Base-by-base conservation (phyloP, 2,113 vertebrate species). In the Spermophilus dauricus region DNA sequence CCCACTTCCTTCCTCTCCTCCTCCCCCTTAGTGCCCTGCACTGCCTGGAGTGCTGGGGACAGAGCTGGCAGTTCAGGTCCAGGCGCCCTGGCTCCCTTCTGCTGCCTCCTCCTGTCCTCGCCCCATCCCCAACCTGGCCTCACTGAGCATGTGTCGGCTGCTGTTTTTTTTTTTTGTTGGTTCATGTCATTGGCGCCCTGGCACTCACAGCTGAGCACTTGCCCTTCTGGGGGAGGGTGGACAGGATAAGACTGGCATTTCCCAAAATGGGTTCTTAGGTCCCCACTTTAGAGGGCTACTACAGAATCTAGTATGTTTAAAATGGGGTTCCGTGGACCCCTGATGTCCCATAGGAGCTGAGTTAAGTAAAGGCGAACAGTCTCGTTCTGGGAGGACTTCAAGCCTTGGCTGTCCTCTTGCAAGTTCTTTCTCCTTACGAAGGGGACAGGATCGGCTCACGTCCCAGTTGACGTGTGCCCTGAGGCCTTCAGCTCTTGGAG, bases 121-220 rank as follows among this genome's bases (percentile, higher is more conserved):
- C 24, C 45, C 28, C 0, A 0, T 10, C 34, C 30, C 8, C 4
- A 3, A 26, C 8, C 2, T 4, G 0, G 1, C 8, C 32, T 26
- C 32, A 12, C 30, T 30, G 18, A 5, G 5, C 51, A 56, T 13
- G 0, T 17, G 53, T 86, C 24, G 10, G 0, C 92, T 8, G 2
- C 67, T 67, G 84, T 76, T 69, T 34, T 85, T 76, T 69, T 34
- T 85, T 61, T 61, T 24, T 16, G 17, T 67, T 63, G 34, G 8
- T 76, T 53, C n/a, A n/a, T n/a, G 20, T 1, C 12, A 0, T 42
- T 2, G 4, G 76, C 53, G 1, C 51, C 26, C 48, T 0, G 0
- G 42, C 24, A 16, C 76, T 24, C 5, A 5, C 3, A 1, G 8
- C 75, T 32, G 20, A 87, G 78, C 5, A 32, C 39, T 39, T 86